phyloP scores from a whole-genome alignment of 2,888 invertebrate genomes.

The Lathronympha strigana region DNA sequence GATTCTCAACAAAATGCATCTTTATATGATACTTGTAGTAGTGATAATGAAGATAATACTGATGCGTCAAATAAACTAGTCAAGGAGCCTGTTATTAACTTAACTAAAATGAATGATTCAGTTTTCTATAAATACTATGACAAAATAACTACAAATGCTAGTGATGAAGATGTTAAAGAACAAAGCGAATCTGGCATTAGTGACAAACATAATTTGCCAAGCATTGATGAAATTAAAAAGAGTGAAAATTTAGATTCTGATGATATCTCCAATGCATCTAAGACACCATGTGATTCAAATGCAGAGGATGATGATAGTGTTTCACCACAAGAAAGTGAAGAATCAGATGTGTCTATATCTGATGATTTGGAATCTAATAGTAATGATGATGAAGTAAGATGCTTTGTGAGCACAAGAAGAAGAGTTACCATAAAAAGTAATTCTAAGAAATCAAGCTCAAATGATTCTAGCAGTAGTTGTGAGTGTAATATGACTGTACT shows the following conservation, averaged over 20 bases:
- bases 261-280: constrained; percentile 45
- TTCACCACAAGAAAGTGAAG: constrained; percentile 44
- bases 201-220: constrained; percentile 1
- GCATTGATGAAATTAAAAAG: constrained; percentile 19
- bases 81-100: constrained; percentile 57
- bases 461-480: constrained; percentile 57
- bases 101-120: constrained; percentile 64
- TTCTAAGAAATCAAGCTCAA: constrained; percentile 59
- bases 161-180: constrained; percentile 26
- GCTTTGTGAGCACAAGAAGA: constrained; percentile 75
- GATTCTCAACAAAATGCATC: constrained; percentile 54
- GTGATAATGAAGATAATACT: constrained; percentile 57
- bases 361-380: constrained; percentile 32
- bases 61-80: constrained; percentile 45
- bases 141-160: constrained; percentile 47
- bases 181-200: constrained; percentile 23
- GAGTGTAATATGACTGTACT: constrained; percentile 44
- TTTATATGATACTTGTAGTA: constrained; percentile 70
- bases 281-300: constrained; percentile 43
- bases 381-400: constrained; percentile 52
- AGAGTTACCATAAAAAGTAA: constrained; percentile 61
- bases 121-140: constrained; percentile 61
- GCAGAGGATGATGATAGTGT: constrained; percentile 45
- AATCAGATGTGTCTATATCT: constrained; percentile 21
- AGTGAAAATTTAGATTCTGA: constrained; percentile 43